Percentiles rank a stretch among this genome's conserved stretches.
phyloP scores from a whole-genome alignment of 1,140 invertebrate genomes.

The Saxidomus purpurata region DNA sequence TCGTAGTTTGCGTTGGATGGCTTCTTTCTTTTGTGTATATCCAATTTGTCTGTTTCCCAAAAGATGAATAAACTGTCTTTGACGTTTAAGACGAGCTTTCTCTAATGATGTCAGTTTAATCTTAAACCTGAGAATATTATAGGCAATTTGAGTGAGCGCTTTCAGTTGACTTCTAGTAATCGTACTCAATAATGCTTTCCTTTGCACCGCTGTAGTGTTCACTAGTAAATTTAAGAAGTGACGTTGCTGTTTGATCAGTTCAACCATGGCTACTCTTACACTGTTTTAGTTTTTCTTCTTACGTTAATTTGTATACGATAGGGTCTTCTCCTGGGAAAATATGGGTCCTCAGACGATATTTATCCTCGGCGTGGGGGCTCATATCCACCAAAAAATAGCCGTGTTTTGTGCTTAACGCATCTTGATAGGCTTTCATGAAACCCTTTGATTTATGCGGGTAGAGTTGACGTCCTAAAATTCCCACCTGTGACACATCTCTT shows the following conservation, averaged over 20 bases:
- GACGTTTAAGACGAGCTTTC: background rate
- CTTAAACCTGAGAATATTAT: slow-evolving; percentile 1
- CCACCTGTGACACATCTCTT: background rate
- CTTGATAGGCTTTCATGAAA: slow-evolving; percentile 44
- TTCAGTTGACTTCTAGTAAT: slow-evolving; percentile 7
- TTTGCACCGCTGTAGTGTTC: background rate
- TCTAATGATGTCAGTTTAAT: background rate
- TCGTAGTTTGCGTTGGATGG: background rate
- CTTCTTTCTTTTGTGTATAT: background rate
- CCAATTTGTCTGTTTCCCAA: background rate
- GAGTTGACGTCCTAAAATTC: slow-evolving; percentile 14
- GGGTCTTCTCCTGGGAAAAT: slow-evolving; percentile 34
- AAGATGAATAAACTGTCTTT: background rate
- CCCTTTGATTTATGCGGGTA: background rate
- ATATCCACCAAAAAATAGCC: slow-evolving; percentile 42
- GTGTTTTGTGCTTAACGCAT: background rate
- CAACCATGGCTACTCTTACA: background rate
- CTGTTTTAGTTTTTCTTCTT: background rate
- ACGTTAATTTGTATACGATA: slow-evolving; percentile 19
- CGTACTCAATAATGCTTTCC: background rate
- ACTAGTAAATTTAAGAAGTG: slow-evolving; percentile 21
- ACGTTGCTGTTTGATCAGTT: background rate
- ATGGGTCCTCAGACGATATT: slow-evolving; percentile 24
- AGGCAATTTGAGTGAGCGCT: background rate
- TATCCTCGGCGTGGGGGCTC: background rate